Base-by-base conservation (phyloP, 2,888 invertebrate genomes). In the Drosophila parthenogenetica region DNA sequence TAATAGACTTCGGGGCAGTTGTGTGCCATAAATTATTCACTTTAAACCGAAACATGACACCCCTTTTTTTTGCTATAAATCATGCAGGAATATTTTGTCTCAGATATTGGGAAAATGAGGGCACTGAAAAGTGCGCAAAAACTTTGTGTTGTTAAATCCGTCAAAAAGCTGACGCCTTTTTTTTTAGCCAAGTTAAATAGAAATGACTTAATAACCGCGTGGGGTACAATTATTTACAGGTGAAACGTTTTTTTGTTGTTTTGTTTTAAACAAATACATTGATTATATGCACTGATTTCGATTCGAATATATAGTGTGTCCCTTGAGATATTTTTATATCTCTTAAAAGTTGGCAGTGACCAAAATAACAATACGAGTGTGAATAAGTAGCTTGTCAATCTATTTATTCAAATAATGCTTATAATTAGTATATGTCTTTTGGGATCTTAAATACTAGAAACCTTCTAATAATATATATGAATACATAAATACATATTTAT, bases 1-100 rank as follows among this genome's bases (percentile, higher is more conserved):
- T 10, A 37, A 51, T 45, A 39, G 19, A 53, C 19, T 51, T 37
- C 17, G 29, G 39, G 53, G 39, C 55, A 35, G 32, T 22, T 46
- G 40, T 25, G 58, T 51, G 51, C 60, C 42, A 54, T 63, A 53
- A 65, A 65, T 65, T 53, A 74, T 74, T 74, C 40, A 63, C 62
- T 70, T 66, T 57, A 13, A 60, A 54, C 19, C 19, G 35, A 53
- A 75, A 39, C 48, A 48, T 49, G 32, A 46, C 49, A 50, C 13
- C 48, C 40, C 14, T 62, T 29, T 29, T 25, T 29, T 29, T 19
- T 43, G 55, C 39, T 13, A 63, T 75, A 70, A 75, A 75, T 70
- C 70, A 66, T 63, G 66, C 59, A 60, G 22, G 17, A 14, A 45
- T 10, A 40, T 11, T 46, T 8, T 2, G 50, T 57, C 29, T 35